Conservation (phyloP, 2,113 vertebrate genomes). For the Crotalus viridis region DNA sequence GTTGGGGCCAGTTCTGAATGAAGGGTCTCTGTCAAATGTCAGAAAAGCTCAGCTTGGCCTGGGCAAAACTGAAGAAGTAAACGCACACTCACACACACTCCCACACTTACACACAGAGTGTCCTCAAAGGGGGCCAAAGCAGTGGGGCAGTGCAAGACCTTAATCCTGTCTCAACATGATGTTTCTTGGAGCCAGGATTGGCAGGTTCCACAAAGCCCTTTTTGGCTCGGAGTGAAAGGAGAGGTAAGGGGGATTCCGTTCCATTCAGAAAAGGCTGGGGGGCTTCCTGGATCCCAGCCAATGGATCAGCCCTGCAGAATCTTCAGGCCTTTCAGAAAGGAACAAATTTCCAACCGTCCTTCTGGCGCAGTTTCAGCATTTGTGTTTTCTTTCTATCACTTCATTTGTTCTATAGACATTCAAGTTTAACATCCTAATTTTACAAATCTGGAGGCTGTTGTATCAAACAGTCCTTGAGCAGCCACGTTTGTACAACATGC, state of each 20-base stretch:
- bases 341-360: not conserved
- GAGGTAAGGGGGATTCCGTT: not conserved
- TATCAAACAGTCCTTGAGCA: not conserved
- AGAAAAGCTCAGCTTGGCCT: not conserved
- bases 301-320: not conserved
- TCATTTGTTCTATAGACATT: not conserved
- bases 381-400: not conserved
- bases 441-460: not conserved
- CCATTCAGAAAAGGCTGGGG: not conserved
- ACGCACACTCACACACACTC: too few relatives aligned
- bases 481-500: not conserved
- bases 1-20: not conserved
- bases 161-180: not conserved
- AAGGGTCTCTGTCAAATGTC: not conserved
- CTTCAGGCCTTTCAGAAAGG: not conserved
- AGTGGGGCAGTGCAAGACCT: not conserved
- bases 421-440: not conserved
- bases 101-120: not conserved
- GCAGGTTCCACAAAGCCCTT: not conserved
- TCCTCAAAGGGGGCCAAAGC: not conserved
- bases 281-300: not conserved
- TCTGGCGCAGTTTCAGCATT: not conserved
- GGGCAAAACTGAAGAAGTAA: not conserved
- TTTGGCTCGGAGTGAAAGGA: not conserved
- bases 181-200: not conserved